Evolutionary conservation across 2,797 vertebrate species (phyloP).

Genomic region (Serranus cabrilla): DNA sequence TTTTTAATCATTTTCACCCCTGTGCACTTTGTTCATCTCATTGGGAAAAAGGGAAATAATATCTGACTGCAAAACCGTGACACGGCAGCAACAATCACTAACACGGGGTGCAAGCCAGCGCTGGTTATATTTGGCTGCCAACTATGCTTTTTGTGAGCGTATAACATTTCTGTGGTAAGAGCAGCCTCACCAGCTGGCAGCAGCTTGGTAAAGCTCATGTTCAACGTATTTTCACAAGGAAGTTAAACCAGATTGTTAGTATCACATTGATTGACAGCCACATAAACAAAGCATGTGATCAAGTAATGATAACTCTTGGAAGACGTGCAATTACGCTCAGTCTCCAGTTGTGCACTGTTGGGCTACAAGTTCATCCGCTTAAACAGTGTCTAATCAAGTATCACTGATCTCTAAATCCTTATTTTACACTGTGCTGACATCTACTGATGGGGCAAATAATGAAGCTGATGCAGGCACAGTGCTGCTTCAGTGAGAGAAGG

Average conservation of each 20-base stretch:
- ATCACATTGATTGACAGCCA: slow-evolving; percentile 3
- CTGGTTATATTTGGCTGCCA: slow-evolving; percentile 8
- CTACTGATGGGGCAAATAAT: slow-evolving; percentile 72
- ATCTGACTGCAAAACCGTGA: background rate
- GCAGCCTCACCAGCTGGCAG: background rate
- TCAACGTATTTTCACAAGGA: background rate
- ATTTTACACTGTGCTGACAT: slow-evolving; percentile 68
- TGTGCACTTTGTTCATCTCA: background rate
- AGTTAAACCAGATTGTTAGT: background rate
- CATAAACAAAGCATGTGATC: slow-evolving; percentile 1
- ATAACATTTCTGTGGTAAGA: slow-evolving; percentile 26
- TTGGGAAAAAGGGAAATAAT: background rate
- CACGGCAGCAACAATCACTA: background rate
- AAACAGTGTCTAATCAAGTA: background rate
- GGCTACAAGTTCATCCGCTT: background rate
- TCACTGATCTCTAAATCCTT: background rate
- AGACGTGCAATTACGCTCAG: background rate
- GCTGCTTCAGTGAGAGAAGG: background rate
- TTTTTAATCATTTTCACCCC: background rate
- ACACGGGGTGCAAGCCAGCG: background rate
- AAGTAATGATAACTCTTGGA: slow-evolving; percentile 1
- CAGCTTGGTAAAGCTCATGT: background rate
- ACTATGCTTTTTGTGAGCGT: background rate
- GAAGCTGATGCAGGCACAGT: background rate
- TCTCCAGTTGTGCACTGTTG: slow-evolving; percentile 2